These are phyloP conservation scores for Oryzias sinensis DNA, from an alignment of 2,797 vertebrate species.

Conservation along the genomic window DNA sequence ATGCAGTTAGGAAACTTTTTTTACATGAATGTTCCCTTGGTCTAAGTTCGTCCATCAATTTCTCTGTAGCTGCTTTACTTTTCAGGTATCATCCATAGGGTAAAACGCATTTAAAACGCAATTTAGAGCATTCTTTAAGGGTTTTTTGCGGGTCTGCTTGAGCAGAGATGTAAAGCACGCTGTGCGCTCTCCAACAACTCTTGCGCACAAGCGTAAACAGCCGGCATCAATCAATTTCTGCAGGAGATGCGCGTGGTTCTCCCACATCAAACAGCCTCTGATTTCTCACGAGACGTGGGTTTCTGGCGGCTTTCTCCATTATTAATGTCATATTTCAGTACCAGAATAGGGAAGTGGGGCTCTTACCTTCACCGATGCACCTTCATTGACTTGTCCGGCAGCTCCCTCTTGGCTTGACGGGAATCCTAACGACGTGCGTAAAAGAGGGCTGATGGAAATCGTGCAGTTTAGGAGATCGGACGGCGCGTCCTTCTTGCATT, in stretches of 20 bases:
- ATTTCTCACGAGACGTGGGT: constrained; percentile 42
- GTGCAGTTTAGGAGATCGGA: constrained; percentile 59
- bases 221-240: constrained; percentile 53
- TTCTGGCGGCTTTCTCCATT: constrained; percentile 44
- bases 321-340: constrained; percentile 48
- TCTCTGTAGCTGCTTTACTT: constrained; percentile 10
- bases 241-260: constrained; percentile 40
- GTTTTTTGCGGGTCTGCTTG: constrained; percentile 25
- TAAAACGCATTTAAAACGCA: too few relatives aligned
- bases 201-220: constrained; percentile 22
- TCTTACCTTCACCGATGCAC: constrained; percentile 76
- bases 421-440: constrained; percentile 63
- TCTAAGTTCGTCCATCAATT: constrained; percentile 29
- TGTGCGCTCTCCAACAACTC: constrained; percentile 32
- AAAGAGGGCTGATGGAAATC: constrained; percentile 44
- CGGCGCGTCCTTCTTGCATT: constrained; percentile 51
- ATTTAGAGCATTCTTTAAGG: constrained; percentile 12
- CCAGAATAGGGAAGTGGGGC: constrained; percentile 41
- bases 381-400: constrained; percentile 64
- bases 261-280: constrained; percentile 44
- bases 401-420: constrained; percentile 61
- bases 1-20: constrained; percentile 37
- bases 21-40: constrained; percentile 5
- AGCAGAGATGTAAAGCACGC: constrained; percentile 17
- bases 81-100: not conserved